Evolutionary conservation across 2,797 vertebrate species (phyloP).

Genomic region (Etheostoma nigrum): DNA sequence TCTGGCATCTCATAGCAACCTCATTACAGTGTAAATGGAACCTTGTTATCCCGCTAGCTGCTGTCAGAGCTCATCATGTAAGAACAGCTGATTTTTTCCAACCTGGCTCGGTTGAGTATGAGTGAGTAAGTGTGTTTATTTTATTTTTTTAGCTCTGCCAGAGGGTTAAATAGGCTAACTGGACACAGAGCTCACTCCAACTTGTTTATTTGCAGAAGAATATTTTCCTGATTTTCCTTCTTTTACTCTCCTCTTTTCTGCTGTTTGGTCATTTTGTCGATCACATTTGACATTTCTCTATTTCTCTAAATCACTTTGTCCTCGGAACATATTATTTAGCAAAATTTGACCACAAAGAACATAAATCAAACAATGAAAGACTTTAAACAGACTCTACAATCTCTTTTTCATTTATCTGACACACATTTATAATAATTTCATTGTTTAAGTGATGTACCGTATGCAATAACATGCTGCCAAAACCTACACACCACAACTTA

Average conservation of each 20-base stretch:
- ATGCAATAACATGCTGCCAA: slow-evolving; percentile 37
- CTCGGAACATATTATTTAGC: slow-evolving; percentile 27
- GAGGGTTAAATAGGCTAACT: slow-evolving; percentile 26
- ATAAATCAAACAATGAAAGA: slow-evolving; percentile 11
- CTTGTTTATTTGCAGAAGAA: slow-evolving; percentile 16
- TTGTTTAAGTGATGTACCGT: slow-evolving; percentile 28
- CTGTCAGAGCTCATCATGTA: slow-evolving; percentile 63
- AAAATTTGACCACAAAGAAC: slow-evolving; percentile 22
- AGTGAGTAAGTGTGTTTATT: slow-evolving; percentile 37
- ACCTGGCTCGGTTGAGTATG: slow-evolving; percentile 33
- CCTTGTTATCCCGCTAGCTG: slow-evolving; percentile 48
- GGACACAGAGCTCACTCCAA: slow-evolving; percentile 26
- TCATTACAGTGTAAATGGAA: slow-evolving; percentile 57
- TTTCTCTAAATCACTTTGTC: slow-evolving; percentile 17
- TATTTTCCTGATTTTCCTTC: slow-evolving; percentile 24
- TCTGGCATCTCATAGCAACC: slow-evolving; percentile 35
- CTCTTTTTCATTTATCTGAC: slow-evolving; percentile 6
- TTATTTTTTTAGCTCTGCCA: background rate
- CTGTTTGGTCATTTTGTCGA: slow-evolving; percentile 24
- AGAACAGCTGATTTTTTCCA: slow-evolving; percentile 51
- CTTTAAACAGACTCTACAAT: slow-evolving; percentile 5
- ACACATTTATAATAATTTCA: slow-evolving; percentile 29
- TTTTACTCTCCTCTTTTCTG: slow-evolving; percentile 18
- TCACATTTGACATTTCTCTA: slow-evolving; percentile 11
- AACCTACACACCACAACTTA: slow-evolving; percentile 30